Evolutionary conservation across 2,888 invertebrate species (phyloP), one percentile per base, ranked within the genome.

Genomic region (Cynaeus angustus): DNA sequence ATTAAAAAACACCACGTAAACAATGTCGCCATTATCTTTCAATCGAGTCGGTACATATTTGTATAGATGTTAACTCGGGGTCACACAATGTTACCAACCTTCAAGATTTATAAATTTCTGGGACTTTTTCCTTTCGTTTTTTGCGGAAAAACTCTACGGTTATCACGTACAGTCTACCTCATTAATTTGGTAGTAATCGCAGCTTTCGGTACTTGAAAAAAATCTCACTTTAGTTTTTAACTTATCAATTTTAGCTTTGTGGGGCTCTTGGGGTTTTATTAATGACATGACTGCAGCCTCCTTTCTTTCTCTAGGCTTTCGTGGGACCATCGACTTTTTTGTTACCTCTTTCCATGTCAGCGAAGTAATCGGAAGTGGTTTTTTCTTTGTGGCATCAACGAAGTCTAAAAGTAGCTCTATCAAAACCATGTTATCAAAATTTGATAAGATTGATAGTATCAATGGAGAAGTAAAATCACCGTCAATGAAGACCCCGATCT

Each of bases 261-360:
- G 33, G 30, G 53, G 30, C 8, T 9, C 26, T 30, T 28, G 53
- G 53, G 53, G 53, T 8, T 53, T 53, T 13, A 28, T 26, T n/a
- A 12, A 28, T 30, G 53, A 53, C 33, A 53, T 53, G 53, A 53
- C 12, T 1, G 16, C 28, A 30, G 53, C 53, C 13, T 53, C 53
- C 3, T 53, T 53, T 30, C 3, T 30, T 2, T 16, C 30, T 26
- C 9, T 53, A 5, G 53, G 53, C 1, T 53, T 53, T 9, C 21
- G 33, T n/a, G 53, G 53, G 3, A 26, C 30, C n/a, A 13, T 53
- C 8, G 53, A 53, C 10, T 53, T 53, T 10, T 53, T 28, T 13
- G 30, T 30, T 8, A 53, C 53, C 6, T 53, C 53, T 1, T 53
- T 30, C 13, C 12, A 53, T 8, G 53, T 53, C 5, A 12, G 30